phyloP scores from a whole-genome alignment of 2,888 invertebrate genomes.

The Melolontha melolontha region DNA sequence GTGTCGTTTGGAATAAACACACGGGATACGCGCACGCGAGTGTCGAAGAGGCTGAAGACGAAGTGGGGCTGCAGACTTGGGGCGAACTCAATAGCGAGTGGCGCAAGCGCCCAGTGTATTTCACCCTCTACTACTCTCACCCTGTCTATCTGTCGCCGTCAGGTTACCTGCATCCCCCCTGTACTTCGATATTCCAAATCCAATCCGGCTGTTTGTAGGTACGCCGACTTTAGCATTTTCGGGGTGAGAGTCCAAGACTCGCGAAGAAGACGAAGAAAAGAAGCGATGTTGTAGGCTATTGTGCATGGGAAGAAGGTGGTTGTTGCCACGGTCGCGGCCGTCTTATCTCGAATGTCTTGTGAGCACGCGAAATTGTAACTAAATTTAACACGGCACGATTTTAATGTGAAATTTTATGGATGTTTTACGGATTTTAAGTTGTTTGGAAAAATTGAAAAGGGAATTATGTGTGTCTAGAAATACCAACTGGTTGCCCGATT shows the following conservation, averaged over 20 bases:
- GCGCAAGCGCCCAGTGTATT: constrained; percentile 64
- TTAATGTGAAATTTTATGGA: constrained; percentile 46
- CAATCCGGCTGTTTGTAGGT: constrained; percentile 67
- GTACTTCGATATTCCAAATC: constrained; percentile 66
- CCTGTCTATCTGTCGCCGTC: constrained; percentile 61
- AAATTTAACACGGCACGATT: constrained; percentile 43
- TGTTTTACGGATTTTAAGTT: constrained; percentile 31
- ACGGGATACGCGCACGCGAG: constrained; percentile 44
- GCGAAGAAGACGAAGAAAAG: too few species aligned
- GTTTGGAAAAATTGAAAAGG: constrained; percentile 35
- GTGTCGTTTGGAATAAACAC: constrained; percentile 22
- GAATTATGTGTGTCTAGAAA: constrained; percentile 5
- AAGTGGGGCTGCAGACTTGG: constrained; percentile 63
- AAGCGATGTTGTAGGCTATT: too few species aligned
- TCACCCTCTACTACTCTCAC: constrained; percentile 56
- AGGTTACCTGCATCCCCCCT: constrained; percentile 70
- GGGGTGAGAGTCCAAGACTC: constrained; percentile 58
- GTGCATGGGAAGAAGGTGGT: too few species aligned
- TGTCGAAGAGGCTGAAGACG: constrained; percentile 61
- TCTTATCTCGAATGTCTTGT: constrained; percentile 64
- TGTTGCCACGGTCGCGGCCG: constrained; percentile 50
- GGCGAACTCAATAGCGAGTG: constrained; percentile 64
- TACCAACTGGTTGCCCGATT: constrained; percentile 7
- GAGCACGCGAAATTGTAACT: constrained; percentile 60
- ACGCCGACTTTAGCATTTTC: constrained; percentile 55